A percentile compares a stretch with the other conserved stretches of the same genome.
phyloP scores from a whole-genome alignment of 1,140 invertebrate species.

The Cydia fagiglandana region DNA sequence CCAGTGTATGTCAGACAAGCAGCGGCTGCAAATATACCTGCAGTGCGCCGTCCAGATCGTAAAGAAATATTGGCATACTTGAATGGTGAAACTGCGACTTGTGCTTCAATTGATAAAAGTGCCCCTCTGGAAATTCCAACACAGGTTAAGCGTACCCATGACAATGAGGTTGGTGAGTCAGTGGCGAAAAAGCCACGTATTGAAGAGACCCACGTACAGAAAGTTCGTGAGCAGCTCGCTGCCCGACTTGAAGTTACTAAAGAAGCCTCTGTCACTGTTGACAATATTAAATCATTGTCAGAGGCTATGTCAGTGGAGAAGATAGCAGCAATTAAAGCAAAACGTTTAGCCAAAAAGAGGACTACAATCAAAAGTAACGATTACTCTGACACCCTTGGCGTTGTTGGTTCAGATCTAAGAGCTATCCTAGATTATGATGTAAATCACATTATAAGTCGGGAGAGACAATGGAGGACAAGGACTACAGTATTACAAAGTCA shows the following conservation, averaged over 20 bases:
- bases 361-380: slow-evolving; percentile 98
- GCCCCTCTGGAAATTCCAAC: slow-evolving; percentile 97
- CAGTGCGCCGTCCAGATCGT: slow-evolving; percentile 93
- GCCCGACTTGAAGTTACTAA: slow-evolving; percentile 96
- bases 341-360: slow-evolving; percentile 96
- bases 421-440: slow-evolving; percentile 97
- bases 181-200: slow-evolving; percentile 94
- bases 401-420: slow-evolving; percentile 89
- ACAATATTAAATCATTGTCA: slow-evolving; percentile 95
- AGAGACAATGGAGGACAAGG: slow-evolving; percentile 96
- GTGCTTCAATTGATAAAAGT: slow-evolving; percentile 97
- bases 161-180: slow-evolving; percentile 87
- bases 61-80: slow-evolving; percentile 97
- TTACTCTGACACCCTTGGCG: slow-evolving; percentile 82
- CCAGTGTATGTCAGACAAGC: slow-evolving; percentile 97
- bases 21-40: slow-evolving; percentile 95
- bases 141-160: slow-evolving; percentile 92
- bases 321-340: slow-evolving; percentile 98
- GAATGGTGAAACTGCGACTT: slow-evolving; percentile 96
- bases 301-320: slow-evolving; percentile 98
- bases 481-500: slow-evolving; percentile 97
- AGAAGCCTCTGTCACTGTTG: slow-evolving; percentile 94
- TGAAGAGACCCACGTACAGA: slow-evolving; percentile 95
- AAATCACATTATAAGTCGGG: slow-evolving; percentile 96
- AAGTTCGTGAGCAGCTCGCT: slow-evolving; percentile 96